Evolutionary conservation across 2,113 vertebrate species (phyloP).

Genomic region (Otocyon megalotis): DNA sequence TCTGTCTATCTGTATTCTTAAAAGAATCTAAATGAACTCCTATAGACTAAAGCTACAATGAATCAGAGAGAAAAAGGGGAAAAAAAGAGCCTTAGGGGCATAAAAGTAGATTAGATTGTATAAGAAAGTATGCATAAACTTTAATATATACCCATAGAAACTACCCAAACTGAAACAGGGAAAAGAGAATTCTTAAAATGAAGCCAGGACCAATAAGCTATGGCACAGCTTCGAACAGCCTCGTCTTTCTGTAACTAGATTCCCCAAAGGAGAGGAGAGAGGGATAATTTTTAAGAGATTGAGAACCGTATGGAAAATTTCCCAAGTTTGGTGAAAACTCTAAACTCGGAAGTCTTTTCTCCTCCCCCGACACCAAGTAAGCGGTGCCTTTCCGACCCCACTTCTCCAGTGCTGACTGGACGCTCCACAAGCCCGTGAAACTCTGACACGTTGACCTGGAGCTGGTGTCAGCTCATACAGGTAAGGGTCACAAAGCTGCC

Average conservation of each 20-base stretch:
- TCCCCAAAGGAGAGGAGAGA: not conserved
- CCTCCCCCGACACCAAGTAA: not conserved
- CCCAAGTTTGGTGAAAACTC: not conserved
- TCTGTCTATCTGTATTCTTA: not conserved
- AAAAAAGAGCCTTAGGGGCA: not conserved
- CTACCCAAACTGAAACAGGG: not conserved
- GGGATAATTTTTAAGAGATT: not conserved
- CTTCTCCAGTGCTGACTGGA: not conserved
- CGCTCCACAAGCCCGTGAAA: too few relatives aligned
- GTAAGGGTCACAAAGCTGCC: not conserved
- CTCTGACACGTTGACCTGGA: not conserved
- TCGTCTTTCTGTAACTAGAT: not conserved
- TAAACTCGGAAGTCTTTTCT: not conserved
- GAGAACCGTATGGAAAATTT: not conserved
- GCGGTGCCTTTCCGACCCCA: not conserved
- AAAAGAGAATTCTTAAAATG: not conserved
- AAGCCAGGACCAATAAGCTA: not conserved
- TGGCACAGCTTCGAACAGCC: not conserved
- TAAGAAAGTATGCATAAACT: not conserved
- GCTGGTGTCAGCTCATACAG: not conserved
- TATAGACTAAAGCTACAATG: not conserved
- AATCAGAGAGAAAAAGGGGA: not conserved
- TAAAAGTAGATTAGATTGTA: not conserved
- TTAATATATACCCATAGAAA: not conserved
- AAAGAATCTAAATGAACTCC: not conserved